These are phyloP conservation scores for Megaceryle maxima DNA, from an alignment of 2,113 vertebrate species.

Conservation along the genomic window DNA sequence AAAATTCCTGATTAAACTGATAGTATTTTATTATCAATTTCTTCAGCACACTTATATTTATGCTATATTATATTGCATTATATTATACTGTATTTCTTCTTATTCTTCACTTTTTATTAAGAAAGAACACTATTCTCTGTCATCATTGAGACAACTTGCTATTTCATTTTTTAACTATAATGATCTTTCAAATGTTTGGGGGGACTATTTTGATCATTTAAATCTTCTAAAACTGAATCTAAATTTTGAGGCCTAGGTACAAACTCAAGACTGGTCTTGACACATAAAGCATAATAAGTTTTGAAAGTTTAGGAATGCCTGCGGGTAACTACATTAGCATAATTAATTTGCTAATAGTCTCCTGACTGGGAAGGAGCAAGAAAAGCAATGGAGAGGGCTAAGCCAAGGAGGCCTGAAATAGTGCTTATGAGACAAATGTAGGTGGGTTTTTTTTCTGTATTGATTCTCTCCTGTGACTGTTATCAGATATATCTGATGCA, in stretches of 20 bases:
- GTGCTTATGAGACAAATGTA: background rate
- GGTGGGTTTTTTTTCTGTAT: background rate
- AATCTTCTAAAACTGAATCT: background rate
- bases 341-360: background rate
- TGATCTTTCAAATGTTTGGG: background rate
- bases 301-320: background rate
- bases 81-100: background rate
- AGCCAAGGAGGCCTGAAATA: background rate
- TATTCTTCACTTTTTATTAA: background rate
- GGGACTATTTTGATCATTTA: background rate
- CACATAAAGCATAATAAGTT: background rate
- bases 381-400: background rate
- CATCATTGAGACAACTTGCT: background rate
- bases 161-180: background rate
- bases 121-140: background rate
- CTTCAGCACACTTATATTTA: background rate
- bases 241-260: background rate
- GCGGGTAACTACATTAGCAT: background rate
- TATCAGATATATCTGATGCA: background rate
- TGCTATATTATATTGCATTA: background rate
- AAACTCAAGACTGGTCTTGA: background rate
- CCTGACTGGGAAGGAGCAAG: background rate
- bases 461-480: background rate
- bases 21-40: background rate
- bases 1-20: background rate